Percentiles rank a stretch among this genome's conserved stretches.
Evolutionary conservation across 2,113 vertebrate species (phyloP).

Genomic region (Xenopus borealis): DNA sequence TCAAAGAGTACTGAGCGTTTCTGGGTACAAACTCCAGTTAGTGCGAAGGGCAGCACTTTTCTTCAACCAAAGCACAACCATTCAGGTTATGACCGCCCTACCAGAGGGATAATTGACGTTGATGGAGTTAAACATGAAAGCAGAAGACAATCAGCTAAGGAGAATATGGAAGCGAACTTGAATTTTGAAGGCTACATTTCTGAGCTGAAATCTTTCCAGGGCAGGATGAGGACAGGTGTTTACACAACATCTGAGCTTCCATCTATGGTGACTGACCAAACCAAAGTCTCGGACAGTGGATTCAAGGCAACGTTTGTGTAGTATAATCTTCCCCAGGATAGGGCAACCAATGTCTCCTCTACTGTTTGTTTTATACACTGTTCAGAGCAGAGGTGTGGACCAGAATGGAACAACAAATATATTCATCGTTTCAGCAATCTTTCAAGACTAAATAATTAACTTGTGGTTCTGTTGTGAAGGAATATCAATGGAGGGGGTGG

Average conservation of each 20-base stretch:
- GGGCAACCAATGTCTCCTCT: background rate
- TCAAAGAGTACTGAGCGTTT: constrained; percentile 45
- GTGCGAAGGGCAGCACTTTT: constrained; percentile 32
- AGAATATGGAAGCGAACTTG: constrained; percentile 59
- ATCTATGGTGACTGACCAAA: constrained; percentile 57
- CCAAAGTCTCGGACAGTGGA: constrained; percentile 57
- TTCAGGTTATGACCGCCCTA: constrained; percentile 33
- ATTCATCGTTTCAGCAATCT: background rate
- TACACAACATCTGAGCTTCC: constrained; percentile 70
- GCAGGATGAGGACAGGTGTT: constrained; percentile 70
- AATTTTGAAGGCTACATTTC: constrained; percentile 70
- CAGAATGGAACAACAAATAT: too few species aligned
- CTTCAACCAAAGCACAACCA: background rate
- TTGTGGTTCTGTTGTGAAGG: background rate
- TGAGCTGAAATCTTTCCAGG: constrained; percentile 67
- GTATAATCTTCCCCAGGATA: constrained; percentile 34
- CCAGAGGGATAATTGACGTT: constrained; percentile 73
- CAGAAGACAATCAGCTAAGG: constrained; percentile 3
- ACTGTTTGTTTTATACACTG: background rate
- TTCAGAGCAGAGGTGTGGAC: too few species aligned
- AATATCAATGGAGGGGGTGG: background rate
- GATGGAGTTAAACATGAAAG: constrained; percentile 69
- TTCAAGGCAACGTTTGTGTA: constrained; percentile 90
- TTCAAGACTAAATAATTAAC: background rate
- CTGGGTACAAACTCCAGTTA: constrained; percentile 45